Evolutionary conservation across 2,888 invertebrate species (phyloP).

Genomic region (Dimorphilus gyrociliatus): DNA sequence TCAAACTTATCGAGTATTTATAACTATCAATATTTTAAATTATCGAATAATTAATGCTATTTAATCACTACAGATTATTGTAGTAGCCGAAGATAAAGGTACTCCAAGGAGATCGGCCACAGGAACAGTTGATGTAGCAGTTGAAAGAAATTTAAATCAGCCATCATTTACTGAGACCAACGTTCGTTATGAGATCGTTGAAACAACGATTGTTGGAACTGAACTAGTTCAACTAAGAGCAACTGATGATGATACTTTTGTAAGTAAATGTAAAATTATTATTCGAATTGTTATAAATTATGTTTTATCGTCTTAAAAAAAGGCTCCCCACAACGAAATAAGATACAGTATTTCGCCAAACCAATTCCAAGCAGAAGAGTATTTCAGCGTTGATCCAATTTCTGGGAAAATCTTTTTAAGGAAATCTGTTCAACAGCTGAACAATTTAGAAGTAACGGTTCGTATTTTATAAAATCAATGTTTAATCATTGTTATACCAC

Average conservation of each 20-base stretch:
- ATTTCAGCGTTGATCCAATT: slow-evolving; percentile 15
- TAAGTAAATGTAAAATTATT: slow-evolving; percentile 1
- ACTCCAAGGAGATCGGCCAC: slow-evolving; percentile 12
- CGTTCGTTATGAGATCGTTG: slow-evolving; percentile 10
- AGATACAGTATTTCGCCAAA: slow-evolving; percentile 7
- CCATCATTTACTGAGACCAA: slow-evolving; percentile 8
- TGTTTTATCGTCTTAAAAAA: not conserved
- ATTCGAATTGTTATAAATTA: not conserved
- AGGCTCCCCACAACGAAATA: slow-evolving; percentile 12
- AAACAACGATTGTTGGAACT: slow-evolving; percentile 10
- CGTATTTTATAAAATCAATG: too few relatives aligned
- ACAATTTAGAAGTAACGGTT: too few relatives aligned
- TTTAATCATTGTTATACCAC: too few relatives aligned
- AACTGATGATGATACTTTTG: slow-evolving; percentile 8
- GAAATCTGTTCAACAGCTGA: slow-evolving; percentile 9
- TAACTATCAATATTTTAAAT: too few relatives aligned
- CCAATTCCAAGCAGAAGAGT: slow-evolving; percentile 8
- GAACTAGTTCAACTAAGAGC: slow-evolving; percentile 13
- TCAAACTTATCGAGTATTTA: too few relatives aligned
- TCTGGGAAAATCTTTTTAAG: slow-evolving; percentile 17
- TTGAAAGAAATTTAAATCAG: slow-evolving; percentile 10
- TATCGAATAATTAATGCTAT: too few relatives aligned
- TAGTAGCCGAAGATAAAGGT: slow-evolving; percentile 20
- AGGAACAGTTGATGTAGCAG: slow-evolving; percentile 11
- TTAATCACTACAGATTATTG: slow-evolving; percentile 20